Evolutionary conservation across 2,797 vertebrate species (phyloP).

Genomic region (Corythornis leucogaster): DNA sequence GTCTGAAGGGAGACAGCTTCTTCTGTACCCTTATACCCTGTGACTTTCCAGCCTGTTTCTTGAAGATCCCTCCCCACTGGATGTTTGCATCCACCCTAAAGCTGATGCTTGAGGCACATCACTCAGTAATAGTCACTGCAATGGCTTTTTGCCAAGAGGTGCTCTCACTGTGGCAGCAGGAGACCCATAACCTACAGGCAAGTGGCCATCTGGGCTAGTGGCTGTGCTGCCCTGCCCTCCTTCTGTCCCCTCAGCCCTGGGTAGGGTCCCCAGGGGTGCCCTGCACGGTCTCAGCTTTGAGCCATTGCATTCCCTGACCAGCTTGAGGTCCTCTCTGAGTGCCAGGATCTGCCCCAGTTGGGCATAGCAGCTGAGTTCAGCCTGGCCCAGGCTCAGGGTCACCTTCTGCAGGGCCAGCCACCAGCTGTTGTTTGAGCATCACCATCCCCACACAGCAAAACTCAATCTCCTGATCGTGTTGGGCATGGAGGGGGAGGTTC

Average conservation of each 20-base stretch:
- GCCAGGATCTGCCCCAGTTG: background rate
- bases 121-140: background rate
- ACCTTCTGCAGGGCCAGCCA: background rate
- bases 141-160: background rate
- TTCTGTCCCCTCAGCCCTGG: background rate
- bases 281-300: background rate
- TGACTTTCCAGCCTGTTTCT: background rate
- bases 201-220: background rate
- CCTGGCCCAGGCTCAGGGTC: background rate
- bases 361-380: background rate
- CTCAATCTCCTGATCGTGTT: rapidly evolving
- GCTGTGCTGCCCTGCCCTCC: background rate
- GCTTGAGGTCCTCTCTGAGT: background rate
- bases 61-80: background rate
- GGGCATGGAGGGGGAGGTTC: background rate
- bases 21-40: background rate
- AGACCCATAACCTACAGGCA: background rate
- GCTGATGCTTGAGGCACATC: background rate
- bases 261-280: background rate
- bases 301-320: rapidly evolving
- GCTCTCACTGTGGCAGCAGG: rapidly evolving
- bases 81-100: background rate
- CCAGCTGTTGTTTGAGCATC: background rate
- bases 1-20: background rate
- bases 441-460: background rate